These are phyloP conservation scores for Lithosia quadra DNA, from an alignment of 2,888 invertebrate genomes.

Conservation along the genomic window DNA sequence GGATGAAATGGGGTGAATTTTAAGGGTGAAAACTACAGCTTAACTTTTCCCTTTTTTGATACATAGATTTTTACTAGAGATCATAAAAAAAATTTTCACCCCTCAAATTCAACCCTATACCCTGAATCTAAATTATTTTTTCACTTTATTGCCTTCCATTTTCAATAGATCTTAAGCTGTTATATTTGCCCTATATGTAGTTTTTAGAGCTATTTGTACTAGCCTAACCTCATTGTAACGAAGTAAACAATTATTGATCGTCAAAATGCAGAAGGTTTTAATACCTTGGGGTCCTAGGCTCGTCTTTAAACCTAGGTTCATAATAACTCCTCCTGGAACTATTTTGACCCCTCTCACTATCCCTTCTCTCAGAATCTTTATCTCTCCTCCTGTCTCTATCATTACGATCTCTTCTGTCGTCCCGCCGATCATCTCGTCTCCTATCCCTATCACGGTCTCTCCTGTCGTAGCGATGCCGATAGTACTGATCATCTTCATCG, in stretches of 20 bases:
- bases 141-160: no score
- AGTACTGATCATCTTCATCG: slow-evolving; percentile 72
- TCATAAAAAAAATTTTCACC: no score
- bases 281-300: slow-evolving; percentile 93
- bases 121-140: no score
- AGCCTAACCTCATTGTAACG: no score
- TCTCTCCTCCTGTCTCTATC: slow-evolving; percentile 57
- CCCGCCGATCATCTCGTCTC: slow-evolving; percentile 59
- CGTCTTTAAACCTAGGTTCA: slow-evolving; percentile 92
- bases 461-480: slow-evolving; percentile 69
- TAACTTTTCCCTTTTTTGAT: no score
- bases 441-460: slow-evolving; percentile 62
- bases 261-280: not conserved
- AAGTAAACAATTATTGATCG: not conserved
- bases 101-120: no score
- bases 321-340: slow-evolving; percentile 83
- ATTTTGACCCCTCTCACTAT: slow-evolving; percentile 70
- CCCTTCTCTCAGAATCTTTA: slow-evolving; percentile 61
- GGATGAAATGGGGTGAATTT: no score
- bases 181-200: no score
- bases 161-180: no score
- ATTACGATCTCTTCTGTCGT: slow-evolving; percentile 64
- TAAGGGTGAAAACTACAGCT: no score
- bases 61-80: no score
- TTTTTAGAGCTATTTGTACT: no score